Base-by-base conservation (phyloP, 2,888 invertebrate genomes). In the Napeogenes sylphis region DNA sequence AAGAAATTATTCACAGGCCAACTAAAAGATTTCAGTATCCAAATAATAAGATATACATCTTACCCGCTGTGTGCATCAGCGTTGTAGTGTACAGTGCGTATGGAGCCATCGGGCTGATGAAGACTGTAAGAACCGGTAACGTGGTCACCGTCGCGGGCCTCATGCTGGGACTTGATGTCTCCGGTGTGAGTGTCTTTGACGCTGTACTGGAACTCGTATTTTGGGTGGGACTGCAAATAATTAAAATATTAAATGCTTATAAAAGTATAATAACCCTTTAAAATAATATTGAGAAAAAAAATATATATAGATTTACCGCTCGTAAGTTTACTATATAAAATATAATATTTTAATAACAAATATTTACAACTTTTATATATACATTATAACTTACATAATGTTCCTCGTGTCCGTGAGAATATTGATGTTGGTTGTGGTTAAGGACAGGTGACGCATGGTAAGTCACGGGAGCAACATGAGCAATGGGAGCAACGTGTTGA, bases 131-230 rank as follows among this genome's bases (percentile, higher is more conserved):
- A 87, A 54, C 80, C 71, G 32, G 46, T 65, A 21, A 91, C 91
- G 14, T 72, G 78, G 71, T 91, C 90, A 5, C 91, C 91, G 63
- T 91, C 84, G 46, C 87, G 82, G 30, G 73, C 71, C 72, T 91
- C 91, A 63, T 88, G 85, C 72, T 90, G 90, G 14, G 81, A 78
- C 74, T 91, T 90, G 72, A 84, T 80, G 75, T 92, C 92, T 14
- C 90, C 90, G 30, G 92, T 92, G 75, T 91, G 90, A 5, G 82
- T 78, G 71, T 92, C 91, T 46, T 72, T 65, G 3, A 81, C 76
- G 63, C 73, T 75, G 71, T 81, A 80, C 10, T 73, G 73, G 58
- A 74, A 78, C 56, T 70, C 73, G 60, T 75, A 78, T 55, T 76
- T 72, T 32, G 77, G 75, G 57, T 71, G 73, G 6, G 72, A 68